Evolutionary conservation across 2,113 vertebrate species (phyloP), one percentile per base, ranked within the genome.

Genomic region (Microcebus murinus): DNA sequence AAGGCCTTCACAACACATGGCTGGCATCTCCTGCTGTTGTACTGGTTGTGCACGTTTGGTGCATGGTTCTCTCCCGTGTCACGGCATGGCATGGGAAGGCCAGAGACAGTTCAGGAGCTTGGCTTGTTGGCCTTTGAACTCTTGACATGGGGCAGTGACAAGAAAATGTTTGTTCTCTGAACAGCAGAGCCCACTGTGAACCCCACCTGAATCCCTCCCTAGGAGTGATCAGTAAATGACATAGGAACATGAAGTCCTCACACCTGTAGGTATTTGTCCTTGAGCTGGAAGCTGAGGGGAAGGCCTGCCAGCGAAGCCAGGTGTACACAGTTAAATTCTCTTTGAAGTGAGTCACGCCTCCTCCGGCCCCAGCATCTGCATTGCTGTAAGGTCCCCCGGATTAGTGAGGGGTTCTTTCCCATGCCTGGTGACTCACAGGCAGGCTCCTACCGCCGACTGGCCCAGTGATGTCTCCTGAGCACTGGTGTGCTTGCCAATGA

Each of bases 351-450:
- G 31, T 65, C 48, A 3, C 8, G 20, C 1, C 2, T 70, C 74
- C 87, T 95, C 45, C 65, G 36, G 45, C 29, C 57, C 25, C 73
- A 11, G 68, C 57, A 42, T 82, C 94, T 63, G 82, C 25, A 4
- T 11, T n/a, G 91, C 42, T 93, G 79, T 42, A 70, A 36, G 57
- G 31, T 57, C 45, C 25, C 81, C 50, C 50, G 50, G 52, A 82
- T 27, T 14, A 61, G 27, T 81, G 61, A 39, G 73, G 45, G 79
- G 48, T 59, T 82, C 61, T 85, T 57, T 92, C 73, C 36, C 29
- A 17, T 57, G 84, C 71, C 52, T 88, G 63, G 67, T 87, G 89
- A 97, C 67, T 96, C 94, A 91, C 48, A 3, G 80, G 73, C 36
- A n/a, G 48, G 48, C 34, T n/a, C 45, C 11, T 39, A 4, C 59